These are phyloP conservation scores for Anarhynchus alexandrinus DNA, from an alignment of 2,113 vertebrate genomes.

Conservation along the genomic window DNA sequence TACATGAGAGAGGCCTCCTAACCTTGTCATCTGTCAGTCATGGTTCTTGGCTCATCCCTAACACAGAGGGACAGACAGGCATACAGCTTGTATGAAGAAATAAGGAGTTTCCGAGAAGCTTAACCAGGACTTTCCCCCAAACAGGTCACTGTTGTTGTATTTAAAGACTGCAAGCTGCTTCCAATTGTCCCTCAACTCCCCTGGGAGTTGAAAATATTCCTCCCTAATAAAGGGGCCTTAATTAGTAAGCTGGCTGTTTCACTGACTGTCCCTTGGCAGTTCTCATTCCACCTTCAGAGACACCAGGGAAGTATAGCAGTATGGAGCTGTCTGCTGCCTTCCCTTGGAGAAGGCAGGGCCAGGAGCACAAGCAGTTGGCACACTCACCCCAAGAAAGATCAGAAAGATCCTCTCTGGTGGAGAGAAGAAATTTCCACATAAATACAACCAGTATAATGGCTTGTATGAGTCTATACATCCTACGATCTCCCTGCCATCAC, in stretches of 20 bases:
- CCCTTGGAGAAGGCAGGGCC: not conserved
- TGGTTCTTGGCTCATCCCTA: not conserved
- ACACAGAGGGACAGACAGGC: not conserved
- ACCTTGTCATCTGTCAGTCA: not conserved
- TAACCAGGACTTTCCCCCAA: not conserved
- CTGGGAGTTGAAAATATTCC: not conserved
- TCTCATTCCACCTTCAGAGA: not conserved
- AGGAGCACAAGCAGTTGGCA: not conserved
- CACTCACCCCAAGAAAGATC: not conserved
- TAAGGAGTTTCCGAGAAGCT: not conserved
- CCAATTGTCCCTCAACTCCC: not conserved
- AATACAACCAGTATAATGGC: not conserved
- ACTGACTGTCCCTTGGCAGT: not conserved
- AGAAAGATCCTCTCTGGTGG: not conserved
- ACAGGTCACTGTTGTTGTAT: not conserved
- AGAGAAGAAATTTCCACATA: not conserved
- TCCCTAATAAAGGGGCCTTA: not conserved
- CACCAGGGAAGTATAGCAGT: not conserved
- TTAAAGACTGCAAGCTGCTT: not conserved
- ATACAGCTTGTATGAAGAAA: not conserved
- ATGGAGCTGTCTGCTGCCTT: not conserved
- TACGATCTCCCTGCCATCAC: not conserved
- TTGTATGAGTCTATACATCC: not conserved
- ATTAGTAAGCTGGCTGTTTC: not conserved
- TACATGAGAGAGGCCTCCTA: not conserved